Evolutionary conservation across 2,113 vertebrate species (phyloP).

Genomic region (Lagopus leucura): DNA sequence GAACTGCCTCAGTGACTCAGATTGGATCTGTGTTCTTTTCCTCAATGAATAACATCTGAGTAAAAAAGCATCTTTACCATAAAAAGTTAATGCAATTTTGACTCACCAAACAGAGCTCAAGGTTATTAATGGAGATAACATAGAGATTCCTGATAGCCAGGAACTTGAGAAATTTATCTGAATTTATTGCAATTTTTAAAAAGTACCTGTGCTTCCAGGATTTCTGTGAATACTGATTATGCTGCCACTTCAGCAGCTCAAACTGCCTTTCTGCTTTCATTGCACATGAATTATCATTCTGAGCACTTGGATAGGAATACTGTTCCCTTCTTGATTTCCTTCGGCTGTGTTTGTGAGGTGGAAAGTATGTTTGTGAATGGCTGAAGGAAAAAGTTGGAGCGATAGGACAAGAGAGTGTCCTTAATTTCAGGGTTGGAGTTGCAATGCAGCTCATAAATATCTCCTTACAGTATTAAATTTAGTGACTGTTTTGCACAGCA

Average conservation of each 20-base stretch:
- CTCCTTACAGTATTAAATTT: background rate
- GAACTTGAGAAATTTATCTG: background rate
- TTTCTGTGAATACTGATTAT: background rate
- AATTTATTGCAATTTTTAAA: background rate
- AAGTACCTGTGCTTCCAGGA: background rate
- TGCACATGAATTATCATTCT: slow-evolving; percentile 14
- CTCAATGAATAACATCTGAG: background rate
- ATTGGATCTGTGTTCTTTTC: background rate
- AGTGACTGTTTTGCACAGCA: background rate
- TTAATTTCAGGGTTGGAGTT: background rate
- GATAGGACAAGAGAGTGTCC: background rate
- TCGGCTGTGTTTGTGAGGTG: background rate
- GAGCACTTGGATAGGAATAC: background rate
- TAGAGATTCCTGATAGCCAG: background rate
- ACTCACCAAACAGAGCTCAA: background rate
- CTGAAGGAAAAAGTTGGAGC: background rate
- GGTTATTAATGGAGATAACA: background rate
- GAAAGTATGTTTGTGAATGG: background rate
- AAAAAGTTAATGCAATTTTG: background rate
- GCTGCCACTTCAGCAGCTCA: background rate
- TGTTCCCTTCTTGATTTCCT: background rate
- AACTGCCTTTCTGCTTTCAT: background rate
- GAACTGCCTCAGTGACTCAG: background rate
- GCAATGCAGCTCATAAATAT: background rate
- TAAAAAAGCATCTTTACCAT: background rate